These are phyloP conservation scores for Agelaius tricolor DNA, from an alignment of 2,113 vertebrate genomes.

Conservation along the genomic window DNA sequence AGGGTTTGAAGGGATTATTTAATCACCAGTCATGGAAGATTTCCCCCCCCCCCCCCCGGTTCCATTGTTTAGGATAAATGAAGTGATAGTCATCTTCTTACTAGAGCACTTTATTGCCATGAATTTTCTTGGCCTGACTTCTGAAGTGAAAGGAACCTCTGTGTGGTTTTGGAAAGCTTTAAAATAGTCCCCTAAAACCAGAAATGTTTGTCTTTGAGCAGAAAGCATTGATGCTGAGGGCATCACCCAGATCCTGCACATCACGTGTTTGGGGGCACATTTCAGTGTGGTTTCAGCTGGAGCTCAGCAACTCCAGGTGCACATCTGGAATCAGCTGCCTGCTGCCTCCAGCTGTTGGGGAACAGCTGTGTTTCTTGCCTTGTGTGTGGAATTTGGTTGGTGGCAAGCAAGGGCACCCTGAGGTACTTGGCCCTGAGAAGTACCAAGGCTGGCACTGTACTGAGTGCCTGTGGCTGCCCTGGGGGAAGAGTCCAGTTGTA, in stretches of 20 bases:
- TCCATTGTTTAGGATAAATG: constrained; percentile 4
- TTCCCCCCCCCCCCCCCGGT: background rate
- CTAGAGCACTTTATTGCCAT: background rate
- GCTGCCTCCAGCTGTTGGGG: background rate
- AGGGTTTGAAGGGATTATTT: background rate
- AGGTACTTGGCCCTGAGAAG: background rate
- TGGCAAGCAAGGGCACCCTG: background rate
- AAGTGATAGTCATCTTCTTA: constrained; percentile 15
- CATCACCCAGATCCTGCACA: background rate
- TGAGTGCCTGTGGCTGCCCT: background rate
- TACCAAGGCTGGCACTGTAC: accelerated
- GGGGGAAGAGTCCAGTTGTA: accelerated
- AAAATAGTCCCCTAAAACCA: background rate
- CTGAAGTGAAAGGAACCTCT: background rate
- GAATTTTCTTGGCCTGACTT: constrained; percentile 18
- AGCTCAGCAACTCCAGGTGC: background rate
- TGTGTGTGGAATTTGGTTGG: accelerated
- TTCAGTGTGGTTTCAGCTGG: background rate
- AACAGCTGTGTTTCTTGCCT: background rate
- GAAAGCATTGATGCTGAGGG: background rate
- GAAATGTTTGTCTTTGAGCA: background rate
- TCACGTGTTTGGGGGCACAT: accelerated
- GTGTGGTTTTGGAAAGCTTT: background rate
- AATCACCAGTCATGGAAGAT: background rate
- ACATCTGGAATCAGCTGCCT: background rate